Percentiles rank a stretch among this genome's conserved stretches.
Conservation (phyloP, 1,140 invertebrate species). For the Apis florea region DNA sequence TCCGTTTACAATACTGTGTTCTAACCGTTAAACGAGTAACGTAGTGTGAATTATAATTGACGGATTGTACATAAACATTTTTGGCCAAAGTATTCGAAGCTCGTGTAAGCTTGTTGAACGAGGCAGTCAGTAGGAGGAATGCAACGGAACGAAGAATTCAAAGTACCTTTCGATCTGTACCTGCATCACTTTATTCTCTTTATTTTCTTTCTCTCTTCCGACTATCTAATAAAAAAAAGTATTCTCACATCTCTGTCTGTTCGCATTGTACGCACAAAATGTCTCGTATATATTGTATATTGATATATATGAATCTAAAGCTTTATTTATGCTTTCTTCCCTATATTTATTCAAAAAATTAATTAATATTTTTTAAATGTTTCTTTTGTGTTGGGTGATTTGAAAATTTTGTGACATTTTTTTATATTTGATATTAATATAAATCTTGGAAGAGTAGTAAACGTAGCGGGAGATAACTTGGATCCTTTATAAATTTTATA, state of each 20-base stretch:
- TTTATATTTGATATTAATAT: no score
- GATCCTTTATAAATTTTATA: no score
- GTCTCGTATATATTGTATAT: neutral
- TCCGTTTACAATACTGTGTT: slow-evolving; percentile 12
- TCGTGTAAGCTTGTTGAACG: slow-evolving; percentile 15
- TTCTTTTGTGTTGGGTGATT: neutral
- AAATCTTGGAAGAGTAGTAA: no score
- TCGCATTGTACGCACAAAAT: neutral
- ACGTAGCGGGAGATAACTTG: no score
- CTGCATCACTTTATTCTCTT: neutral
- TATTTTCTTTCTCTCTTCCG: neutral
- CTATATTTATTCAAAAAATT: neutral
- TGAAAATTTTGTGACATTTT: no score
- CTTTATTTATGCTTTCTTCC: neutral
- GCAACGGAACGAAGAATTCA: slow-evolving; percentile 16
- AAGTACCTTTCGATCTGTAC: slow-evolving; percentile 35
- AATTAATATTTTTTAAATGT: neutral
- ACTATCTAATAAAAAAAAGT: neutral
- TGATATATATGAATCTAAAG: neutral
- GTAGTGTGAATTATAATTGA: neutral
- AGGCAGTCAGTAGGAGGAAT: neutral
- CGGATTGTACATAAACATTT: slow-evolving; percentile 21
- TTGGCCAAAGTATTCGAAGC: slow-evolving; percentile 19
- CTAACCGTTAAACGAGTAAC: slow-evolving; percentile 4
- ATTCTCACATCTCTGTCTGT: no score